Percentiles rank a stretch among this genome's conserved stretches.
Evolutionary conservation across 1,140 invertebrate genomes (phyloP).

Genomic region (Onthophagus taurus): DNA sequence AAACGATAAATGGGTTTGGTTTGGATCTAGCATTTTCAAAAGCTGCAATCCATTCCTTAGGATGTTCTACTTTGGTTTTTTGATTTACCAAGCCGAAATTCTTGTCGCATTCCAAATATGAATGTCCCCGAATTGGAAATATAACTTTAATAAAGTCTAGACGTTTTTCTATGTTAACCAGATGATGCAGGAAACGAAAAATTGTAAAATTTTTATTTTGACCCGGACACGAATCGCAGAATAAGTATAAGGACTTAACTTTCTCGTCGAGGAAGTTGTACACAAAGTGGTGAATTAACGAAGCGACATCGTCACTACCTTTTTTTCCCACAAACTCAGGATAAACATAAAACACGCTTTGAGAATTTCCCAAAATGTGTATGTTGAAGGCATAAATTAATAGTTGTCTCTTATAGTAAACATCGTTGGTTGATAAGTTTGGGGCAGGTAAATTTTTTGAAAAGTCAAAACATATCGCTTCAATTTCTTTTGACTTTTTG

Average conservation of each 20-base stretch:
- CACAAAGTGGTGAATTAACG: constrained; percentile 24
- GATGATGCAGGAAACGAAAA: constrained; percentile 9
- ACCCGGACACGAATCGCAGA: constrained; percentile 10
- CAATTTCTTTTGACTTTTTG: constrained; percentile 10
- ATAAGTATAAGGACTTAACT: constrained; percentile 9
- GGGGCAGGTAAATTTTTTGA: constrained; percentile 21
- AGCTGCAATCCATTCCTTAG: too few species aligned
- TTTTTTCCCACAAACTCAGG: constrained; percentile 22
- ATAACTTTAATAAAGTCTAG: constrained; percentile 4
- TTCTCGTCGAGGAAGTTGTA: constrained; percentile 2
- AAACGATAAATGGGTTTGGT: too few species aligned
- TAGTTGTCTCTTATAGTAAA: constrained; percentile 26
- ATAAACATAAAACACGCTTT: constrained; percentile 23
- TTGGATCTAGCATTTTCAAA: too few species aligned
- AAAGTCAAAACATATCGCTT: constrained; percentile 24
- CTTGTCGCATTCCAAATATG: constrained; percentile 10
- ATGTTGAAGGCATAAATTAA: constrained; percentile 25
- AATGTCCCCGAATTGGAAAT: constrained; percentile 11
- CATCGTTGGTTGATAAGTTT: constrained; percentile 27
- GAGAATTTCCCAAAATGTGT: constrained; percentile 19
- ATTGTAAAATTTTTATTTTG: constrained; percentile 14
- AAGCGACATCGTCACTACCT: constrained; percentile 22
- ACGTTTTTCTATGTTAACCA: constrained; percentile 3
- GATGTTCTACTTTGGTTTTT: too few species aligned
- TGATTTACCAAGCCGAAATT: constrained; percentile 6